phyloP scores from a whole-genome alignment of 1,140 invertebrate species.

The Drosophila simulans region DNA sequence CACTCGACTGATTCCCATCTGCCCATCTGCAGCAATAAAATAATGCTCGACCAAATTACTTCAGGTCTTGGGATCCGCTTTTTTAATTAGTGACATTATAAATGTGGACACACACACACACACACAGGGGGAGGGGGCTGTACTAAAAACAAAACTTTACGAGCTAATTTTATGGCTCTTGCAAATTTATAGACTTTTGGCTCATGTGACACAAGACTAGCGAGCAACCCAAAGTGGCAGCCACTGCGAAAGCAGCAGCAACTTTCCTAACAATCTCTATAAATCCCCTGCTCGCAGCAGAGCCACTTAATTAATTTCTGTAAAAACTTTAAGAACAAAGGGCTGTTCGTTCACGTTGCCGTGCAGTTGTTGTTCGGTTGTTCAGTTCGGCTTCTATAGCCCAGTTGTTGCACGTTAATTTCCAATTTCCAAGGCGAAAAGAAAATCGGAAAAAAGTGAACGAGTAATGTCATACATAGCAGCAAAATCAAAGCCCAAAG shows the following conservation, averaged over 20 bases:
- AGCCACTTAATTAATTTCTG: conserved; percentile 79
- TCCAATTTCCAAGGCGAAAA: conserved; percentile 68
- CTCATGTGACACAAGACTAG: conserved; percentile 62
- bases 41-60: conserved; percentile 41
- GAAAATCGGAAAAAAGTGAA: conserved; percentile 38
- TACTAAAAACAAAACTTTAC: conserved; percentile 61
- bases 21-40: conserved; percentile 27
- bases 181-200: conserved; percentile 67
- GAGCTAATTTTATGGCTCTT: conserved; percentile 62
- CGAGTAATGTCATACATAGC: conserved; percentile 67
- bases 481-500: conserved; percentile 56
- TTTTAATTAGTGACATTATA: conserved; percentile 72
- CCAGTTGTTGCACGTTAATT: conserved; percentile 74
- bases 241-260: conserved; percentile 29
- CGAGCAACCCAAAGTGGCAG: neutral
- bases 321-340: conserved; percentile 81
- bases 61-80: conserved; percentile 36
- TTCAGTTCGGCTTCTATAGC: conserved; percentile 53
- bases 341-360: conserved; percentile 48
- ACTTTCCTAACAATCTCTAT: conserved; percentile 74
- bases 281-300: conserved; percentile 52
- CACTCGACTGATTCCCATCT: conserved; percentile 28
- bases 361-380: conserved; percentile 22
- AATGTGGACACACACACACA: conserved; percentile 31
- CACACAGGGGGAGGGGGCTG: neutral